These are phyloP conservation scores for Episyrphus balteatus DNA, from an alignment of 1,140 invertebrate species.

Conservation along the genomic window DNA sequence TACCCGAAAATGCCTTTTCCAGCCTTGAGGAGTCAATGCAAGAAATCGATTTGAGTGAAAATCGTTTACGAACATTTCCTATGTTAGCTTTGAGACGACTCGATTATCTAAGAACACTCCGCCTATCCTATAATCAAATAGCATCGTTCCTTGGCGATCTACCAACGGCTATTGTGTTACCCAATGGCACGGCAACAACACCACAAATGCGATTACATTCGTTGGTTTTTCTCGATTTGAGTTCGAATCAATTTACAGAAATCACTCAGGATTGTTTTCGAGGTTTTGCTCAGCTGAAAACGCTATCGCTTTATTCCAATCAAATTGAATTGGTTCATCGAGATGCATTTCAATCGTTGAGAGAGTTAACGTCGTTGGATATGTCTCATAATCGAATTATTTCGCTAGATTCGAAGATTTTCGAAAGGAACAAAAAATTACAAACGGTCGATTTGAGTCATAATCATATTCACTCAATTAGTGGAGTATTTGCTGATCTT, in stretches of 20 bases:
- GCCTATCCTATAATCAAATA: slow-evolving; percentile 76
- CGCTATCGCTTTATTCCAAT: slow-evolving; percentile 73
- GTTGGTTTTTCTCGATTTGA: slow-evolving; percentile 68
- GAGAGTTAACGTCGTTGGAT: slow-evolving; percentile 69
- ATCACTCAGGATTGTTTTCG: slow-evolving; percentile 65
- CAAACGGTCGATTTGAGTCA: slow-evolving; percentile 75
- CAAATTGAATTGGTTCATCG: slow-evolving; percentile 66
- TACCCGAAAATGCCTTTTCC: slow-evolving; percentile 76
- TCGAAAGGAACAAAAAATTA: slow-evolving; percentile 60
- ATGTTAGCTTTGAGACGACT: slow-evolving; percentile 65
- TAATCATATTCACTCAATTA: slow-evolving; percentile 78
- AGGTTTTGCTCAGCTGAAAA: slow-evolving; percentile 64
- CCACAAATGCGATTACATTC: slow-evolving; percentile 49
- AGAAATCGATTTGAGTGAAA: slow-evolving; percentile 76
- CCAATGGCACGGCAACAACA: slow-evolving; percentile 19
- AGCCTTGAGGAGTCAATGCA: slow-evolving; percentile 67
- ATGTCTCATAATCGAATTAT: slow-evolving; percentile 80
- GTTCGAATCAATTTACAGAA: slow-evolving; percentile 71
- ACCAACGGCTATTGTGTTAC: slow-evolving; percentile 28
- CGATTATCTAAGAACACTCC: slow-evolving; percentile 56
- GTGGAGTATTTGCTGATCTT: slow-evolving; percentile 67
- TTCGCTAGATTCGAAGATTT: slow-evolving; percentile 55
- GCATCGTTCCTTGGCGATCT: slow-evolving; percentile 37
- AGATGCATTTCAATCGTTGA: slow-evolving; percentile 60
- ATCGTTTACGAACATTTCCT: slow-evolving; percentile 71